Evolutionary conservation across 2,113 vertebrate genomes (phyloP).

Genomic region (Centrocercus urophasianus): DNA sequence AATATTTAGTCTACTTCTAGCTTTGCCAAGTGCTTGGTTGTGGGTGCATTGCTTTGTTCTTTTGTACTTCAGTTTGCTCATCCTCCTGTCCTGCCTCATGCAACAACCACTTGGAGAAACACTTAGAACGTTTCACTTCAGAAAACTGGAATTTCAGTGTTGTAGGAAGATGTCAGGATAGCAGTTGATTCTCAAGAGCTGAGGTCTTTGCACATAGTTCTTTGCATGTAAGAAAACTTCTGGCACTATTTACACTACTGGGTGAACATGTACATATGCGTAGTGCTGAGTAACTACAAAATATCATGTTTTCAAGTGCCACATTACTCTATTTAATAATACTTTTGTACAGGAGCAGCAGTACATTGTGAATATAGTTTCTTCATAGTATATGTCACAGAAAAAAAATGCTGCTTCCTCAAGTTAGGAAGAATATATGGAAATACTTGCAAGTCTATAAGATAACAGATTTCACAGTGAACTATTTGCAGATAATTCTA

Average conservation of each 20-base stretch:
- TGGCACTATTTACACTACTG: background rate
- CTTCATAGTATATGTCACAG: background rate
- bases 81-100: background rate
- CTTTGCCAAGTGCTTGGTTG: accelerated
- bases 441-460: background rate
- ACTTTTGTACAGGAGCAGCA: background rate
- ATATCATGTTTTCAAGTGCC: background rate
- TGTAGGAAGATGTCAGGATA: background rate
- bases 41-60: background rate
- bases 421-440: background rate
- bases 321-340: background rate
- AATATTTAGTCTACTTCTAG: background rate
- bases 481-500: background rate
- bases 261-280: background rate
- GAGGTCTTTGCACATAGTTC: background rate
- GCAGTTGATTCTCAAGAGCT: background rate
- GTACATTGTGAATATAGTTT: background rate
- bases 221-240: background rate
- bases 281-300: background rate
- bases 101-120: background rate
- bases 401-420: background rate
- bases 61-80: background rate
- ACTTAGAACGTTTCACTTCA: background rate
- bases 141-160: background rate
- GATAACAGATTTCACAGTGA: background rate